Evolutionary conservation across 1,140 invertebrate genomes (phyloP).

Genomic region (Lasioglossum baleicum): DNA sequence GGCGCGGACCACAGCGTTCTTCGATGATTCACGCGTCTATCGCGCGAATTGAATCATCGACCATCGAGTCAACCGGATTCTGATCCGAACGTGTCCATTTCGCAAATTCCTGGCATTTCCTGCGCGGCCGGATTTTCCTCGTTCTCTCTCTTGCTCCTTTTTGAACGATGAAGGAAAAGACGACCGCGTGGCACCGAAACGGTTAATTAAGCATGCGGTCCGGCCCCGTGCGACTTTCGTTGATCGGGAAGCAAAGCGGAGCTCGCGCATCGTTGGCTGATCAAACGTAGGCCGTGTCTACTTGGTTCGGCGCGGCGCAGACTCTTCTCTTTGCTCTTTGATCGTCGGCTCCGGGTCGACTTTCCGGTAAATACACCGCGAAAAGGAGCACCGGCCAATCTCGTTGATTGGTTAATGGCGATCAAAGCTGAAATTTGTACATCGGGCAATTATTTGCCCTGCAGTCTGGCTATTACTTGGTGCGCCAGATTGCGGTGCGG

Average conservation of each 20-base stretch:
- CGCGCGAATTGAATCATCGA: conserved; percentile 30
- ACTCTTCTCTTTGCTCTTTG: conserved; percentile 15
- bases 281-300: conserved; percentile 34
- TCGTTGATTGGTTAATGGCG: conserved; percentile 40
- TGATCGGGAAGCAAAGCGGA: conserved; percentile 17
- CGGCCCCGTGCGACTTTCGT: conserved; percentile 6
- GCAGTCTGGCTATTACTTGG: conserved; percentile 34
- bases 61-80: neutral
- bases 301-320: conserved; percentile 4
- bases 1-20: neutral
- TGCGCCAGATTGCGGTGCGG: conserved; percentile 35
- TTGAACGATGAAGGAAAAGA: no score
- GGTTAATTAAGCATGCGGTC: no score
- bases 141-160: no score
- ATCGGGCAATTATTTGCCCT: conserved; percentile 54
- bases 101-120: no score
- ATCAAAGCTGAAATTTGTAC: conserved; percentile 43
- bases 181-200: no score
- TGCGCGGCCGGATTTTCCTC: no score
- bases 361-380: conserved; percentile 37
- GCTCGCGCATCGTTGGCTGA: conserved; percentile 44
- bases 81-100: no score
- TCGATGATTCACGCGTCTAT: conserved; percentile 22
- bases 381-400: conserved; percentile 29
- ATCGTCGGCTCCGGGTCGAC: conserved; percentile 30